Evolutionary conservation across 2,797 vertebrate genomes (phyloP), one percentile per base, ranked within the genome.

Genomic region (Siniperca undulata): DNA sequence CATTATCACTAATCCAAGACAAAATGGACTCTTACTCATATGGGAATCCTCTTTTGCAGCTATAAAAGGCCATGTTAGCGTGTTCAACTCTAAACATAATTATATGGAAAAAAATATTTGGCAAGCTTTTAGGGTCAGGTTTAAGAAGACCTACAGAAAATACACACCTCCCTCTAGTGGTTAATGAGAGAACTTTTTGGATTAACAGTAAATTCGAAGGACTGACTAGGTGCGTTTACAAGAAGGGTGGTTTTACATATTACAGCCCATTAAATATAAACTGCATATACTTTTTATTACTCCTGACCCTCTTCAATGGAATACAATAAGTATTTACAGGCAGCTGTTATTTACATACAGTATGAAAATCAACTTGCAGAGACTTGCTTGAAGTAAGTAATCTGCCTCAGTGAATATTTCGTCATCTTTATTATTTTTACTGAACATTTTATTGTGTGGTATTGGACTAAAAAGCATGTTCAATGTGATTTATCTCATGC

Each of bases 131-230:
- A 19, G 6, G 34, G 13, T 75, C 34, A 58, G 7, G 5, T 22
- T 73, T 38, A 7, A 16, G n/a, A 69, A 61, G 20, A 16, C 17
- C 2, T 30, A 4, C 11, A 52, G 52, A 73, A 68, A 42, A 70
- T 5, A 1, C 0, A 59, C 44, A 71, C 3, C 68, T 7, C 90
- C 86, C 52, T 72, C 93, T 90, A 79, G 81, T 86, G 93, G 86
- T 44, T 0, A 52, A 9, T 22, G 1, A 72, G 3, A 60, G 19
- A 62, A 68, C 8, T 3, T 4, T 27, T 48, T 27, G 5, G 34
- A 36, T 58, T n/a, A 11, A 9, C 46, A 52, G 22, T 24, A 2
- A 7, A 69, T 0, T 10, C 9, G 0, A 9, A 34, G 17, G n/a
- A 40, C 3, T 40, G 9, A 20, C 5, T 10, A 17, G 20, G 24